Conservation (phyloP, 2,113 vertebrate genomes). For the Phaetusa simplex region DNA sequence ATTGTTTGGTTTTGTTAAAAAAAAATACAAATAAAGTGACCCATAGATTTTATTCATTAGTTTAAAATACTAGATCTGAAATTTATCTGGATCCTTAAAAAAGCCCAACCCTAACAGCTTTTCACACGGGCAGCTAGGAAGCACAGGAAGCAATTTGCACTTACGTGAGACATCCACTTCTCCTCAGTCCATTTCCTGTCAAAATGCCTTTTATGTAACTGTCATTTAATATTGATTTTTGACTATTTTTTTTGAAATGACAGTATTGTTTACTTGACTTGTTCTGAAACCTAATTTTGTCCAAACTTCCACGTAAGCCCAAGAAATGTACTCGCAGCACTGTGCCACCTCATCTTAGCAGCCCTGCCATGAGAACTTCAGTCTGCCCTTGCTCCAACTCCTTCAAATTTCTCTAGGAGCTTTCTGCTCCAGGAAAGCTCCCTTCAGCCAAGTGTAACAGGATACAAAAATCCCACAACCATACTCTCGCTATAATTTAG, state of each 20-base stretch:
- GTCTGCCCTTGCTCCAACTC: background rate
- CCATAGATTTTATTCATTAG: background rate
- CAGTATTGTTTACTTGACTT: background rate
- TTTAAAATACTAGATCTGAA: background rate
- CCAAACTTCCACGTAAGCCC: rapidly evolving
- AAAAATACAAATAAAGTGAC: background rate
- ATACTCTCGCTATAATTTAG: background rate
- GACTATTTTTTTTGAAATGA: background rate
- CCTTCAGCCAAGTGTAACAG: background rate
- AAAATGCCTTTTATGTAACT: background rate
- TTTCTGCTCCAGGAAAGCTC: background rate
- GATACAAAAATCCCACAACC: background rate
- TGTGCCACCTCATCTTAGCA: background rate
- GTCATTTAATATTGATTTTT: background rate
- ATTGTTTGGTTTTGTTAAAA: background rate
- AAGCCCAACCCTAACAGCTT: background rate
- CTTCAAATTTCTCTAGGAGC: background rate
- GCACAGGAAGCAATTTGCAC: background rate
- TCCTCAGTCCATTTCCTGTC: background rate
- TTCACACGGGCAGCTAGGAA: background rate
- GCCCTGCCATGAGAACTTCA: background rate
- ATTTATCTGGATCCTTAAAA: background rate
- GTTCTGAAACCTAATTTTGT: background rate
- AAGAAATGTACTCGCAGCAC: background rate
- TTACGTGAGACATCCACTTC: background rate